phyloP scores from a whole-genome alignment of 2,113 vertebrate genomes.

The Coptodon rendalli region DNA sequence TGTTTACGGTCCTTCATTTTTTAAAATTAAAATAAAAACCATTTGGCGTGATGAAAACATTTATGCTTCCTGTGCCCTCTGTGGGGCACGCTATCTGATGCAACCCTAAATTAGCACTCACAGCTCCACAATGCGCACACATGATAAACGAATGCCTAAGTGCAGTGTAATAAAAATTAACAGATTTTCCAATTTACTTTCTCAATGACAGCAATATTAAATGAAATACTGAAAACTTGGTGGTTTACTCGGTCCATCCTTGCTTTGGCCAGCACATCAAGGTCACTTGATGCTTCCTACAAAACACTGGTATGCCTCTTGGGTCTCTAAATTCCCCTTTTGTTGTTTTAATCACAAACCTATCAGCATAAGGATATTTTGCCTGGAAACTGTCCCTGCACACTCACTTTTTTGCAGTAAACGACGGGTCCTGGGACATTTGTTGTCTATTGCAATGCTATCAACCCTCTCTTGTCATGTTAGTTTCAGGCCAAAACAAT shows the following conservation, averaged over 20 bases:
- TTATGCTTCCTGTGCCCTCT: not conserved
- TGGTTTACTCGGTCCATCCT: fast-evolving
- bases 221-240: not conserved
- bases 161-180: not conserved
- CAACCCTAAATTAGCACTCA: not conserved
- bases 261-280: not conserved
- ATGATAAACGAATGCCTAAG: not conserved
- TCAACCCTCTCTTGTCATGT: not conserved
- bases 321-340: not conserved
- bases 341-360: not conserved
- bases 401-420: not conserved
- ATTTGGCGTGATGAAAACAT: not conserved
- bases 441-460: not conserved
- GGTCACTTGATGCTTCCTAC: not conserved
- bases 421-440: fast-evolving
- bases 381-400: not conserved
- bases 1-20: not conserved
- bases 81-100: not conserved
- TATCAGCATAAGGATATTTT: not conserved
- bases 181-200: not conserved
- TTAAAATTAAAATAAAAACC: not conserved
- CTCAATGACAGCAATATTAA: not conserved
- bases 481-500: not conserved
- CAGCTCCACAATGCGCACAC: not conserved
- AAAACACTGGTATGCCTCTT: not conserved